Evolutionary conservation across 2,888 invertebrate species (phyloP).

Genomic region (Hypena proboscidalis): DNA sequence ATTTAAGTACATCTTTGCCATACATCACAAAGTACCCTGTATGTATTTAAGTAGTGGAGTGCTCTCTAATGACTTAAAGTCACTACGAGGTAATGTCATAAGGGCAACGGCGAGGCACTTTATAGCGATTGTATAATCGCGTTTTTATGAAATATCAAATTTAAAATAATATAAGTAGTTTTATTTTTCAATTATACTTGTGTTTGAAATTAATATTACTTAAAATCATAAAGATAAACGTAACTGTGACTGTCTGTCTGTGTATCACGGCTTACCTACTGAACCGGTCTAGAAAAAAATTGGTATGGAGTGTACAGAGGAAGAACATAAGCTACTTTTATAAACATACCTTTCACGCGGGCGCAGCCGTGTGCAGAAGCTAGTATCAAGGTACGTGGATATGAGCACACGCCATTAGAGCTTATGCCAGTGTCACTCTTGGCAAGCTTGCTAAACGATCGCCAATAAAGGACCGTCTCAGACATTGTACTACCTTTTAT

Average conservation of each 20-base stretch:
- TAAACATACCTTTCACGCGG: no score
- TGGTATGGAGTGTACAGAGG: no score
- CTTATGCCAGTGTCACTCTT: slow-evolving; percentile 45
- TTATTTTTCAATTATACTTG: no score
- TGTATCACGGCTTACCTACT: no score
- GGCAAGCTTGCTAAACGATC: slow-evolving; percentile 50
- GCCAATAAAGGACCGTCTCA: slow-evolving; percentile 46
- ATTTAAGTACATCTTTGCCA: no score
- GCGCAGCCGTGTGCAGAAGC: slow-evolving; percentile 6
- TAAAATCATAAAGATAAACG: no score
- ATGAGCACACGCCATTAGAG: slow-evolving; percentile 42
- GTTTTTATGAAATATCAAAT: background rate
- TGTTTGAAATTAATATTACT: no score
- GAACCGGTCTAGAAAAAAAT: no score
- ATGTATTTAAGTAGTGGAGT: background rate
- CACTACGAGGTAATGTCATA: slow-evolving; percentile 2
- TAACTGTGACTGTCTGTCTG: no score
- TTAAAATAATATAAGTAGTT: no score
- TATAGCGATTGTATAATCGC: background rate
- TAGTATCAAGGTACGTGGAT: slow-evolving; percentile 35
- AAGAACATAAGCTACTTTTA: no score
- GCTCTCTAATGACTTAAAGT: slow-evolving; percentile 4
- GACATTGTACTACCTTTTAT: slow-evolving; percentile 55
- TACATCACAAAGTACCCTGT: no score
- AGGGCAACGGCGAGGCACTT: background rate